phyloP scores from a whole-genome alignment of 2,888 invertebrate species.

The Xanthorhoe designata region DNA sequence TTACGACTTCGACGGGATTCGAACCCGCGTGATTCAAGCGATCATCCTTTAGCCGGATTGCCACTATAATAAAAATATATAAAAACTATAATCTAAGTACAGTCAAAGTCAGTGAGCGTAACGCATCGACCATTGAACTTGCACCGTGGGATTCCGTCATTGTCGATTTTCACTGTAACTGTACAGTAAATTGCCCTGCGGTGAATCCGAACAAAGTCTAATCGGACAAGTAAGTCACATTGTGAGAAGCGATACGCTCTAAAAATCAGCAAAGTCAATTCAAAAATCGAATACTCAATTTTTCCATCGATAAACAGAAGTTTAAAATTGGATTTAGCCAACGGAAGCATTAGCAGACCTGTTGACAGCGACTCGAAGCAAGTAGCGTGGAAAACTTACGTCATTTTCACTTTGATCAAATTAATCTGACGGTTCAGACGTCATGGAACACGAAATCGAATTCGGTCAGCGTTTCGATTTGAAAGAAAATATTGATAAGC shows the following conservation, averaged over 20 bases:
- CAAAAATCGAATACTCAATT: conserved; percentile 67
- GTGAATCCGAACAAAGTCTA: conserved; percentile 53
- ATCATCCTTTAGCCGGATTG: too few relatives aligned
- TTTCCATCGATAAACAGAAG: conserved; percentile 70
- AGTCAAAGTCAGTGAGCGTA: conserved; percentile 65
- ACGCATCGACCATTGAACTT: conserved; percentile 74
- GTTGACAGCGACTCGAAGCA: conserved; percentile 79
- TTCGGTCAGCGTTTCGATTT: conserved; percentile 41
- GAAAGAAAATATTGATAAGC: conserved; percentile 12
- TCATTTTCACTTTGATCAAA: conserved; percentile 81
- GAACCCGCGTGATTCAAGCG: too few relatives aligned
- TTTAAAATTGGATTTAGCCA: conserved; percentile 77
- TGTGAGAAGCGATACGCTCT: conserved; percentile 40
- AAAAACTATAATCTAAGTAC: conserved; percentile 61
- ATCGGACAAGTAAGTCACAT: conserved; percentile 59
- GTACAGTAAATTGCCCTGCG: conserved; percentile 68
- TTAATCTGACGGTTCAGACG: conserved; percentile 72
- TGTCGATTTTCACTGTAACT: conserved; percentile 74
- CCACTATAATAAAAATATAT: too few relatives aligned
- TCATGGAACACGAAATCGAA: conserved; percentile 53
- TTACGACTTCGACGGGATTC: too few relatives aligned
- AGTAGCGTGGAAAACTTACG: conserved; percentile 74
- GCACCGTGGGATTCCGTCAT: conserved; percentile 73
- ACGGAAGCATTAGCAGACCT: conserved; percentile 81
- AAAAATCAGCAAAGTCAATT: conserved; percentile 50